Evolutionary conservation across 2,113 vertebrate species (phyloP).

Genomic region (Dromaius novaehollandiae): DNA sequence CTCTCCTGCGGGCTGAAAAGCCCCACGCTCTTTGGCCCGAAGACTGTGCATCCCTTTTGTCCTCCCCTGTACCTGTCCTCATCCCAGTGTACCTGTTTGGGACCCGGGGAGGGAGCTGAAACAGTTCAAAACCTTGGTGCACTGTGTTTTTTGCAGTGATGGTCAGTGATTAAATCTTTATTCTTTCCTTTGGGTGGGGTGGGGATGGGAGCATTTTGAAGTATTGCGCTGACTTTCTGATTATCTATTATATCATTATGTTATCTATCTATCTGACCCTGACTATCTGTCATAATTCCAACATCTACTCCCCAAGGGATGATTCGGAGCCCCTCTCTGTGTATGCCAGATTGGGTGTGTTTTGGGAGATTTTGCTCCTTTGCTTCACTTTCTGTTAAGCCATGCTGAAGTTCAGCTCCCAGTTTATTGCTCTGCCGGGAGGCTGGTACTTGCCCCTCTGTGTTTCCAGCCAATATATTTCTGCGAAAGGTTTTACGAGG

Average conservation of each 20-base stretch:
- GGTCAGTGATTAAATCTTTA: background rate
- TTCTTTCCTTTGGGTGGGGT: background rate
- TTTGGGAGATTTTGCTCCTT: background rate
- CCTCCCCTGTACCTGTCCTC: background rate
- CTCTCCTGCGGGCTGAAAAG: background rate
- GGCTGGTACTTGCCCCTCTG: fast-evolving
- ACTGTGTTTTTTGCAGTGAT: background rate
- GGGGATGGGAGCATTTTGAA: background rate
- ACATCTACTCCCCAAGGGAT: background rate
- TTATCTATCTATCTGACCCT: background rate
- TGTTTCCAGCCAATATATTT: background rate
- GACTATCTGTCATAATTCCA: background rate
- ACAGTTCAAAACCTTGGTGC: fast-evolving
- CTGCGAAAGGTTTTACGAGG: fast-evolving
- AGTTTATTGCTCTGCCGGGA: background rate
- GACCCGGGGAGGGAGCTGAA: fast-evolving
- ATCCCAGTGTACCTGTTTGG: background rate
- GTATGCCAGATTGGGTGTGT: background rate
- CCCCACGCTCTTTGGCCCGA: background rate
- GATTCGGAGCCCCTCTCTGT: background rate
- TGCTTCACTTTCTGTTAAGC: background rate
- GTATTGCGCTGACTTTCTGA: background rate
- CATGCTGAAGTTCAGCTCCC: background rate
- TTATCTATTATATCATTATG: background rate
- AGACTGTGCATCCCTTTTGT: background rate